Base-by-base conservation (phyloP, 2,113 vertebrate species). In the Microcebus lehilahytsara region DNA sequence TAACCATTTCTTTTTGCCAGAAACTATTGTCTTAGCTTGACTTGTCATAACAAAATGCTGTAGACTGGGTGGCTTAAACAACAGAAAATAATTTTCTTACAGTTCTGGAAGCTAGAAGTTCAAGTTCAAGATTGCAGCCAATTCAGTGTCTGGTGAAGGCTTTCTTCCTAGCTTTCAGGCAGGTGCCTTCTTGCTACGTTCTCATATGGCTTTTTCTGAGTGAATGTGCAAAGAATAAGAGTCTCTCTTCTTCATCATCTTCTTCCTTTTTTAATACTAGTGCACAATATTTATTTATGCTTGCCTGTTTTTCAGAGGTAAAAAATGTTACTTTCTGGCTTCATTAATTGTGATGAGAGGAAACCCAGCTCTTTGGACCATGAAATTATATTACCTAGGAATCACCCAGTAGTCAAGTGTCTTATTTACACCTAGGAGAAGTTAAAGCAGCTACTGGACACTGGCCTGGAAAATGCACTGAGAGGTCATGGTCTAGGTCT, bases 221-320 rank as follows among this genome's bases (percentile, higher is more conserved):
- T 56, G 3, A 56, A 13, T 23, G 46, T 20, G 12, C 12, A 42
- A 46, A 81, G 42, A 80, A 37, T 22, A 9, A 64, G 12, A 75
- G 51, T 78, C 30, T 78, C 30, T 66, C 25, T 74, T 42, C 34
- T 37, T 81, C 37, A 5, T 80, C 51, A 19, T 81, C 53, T 53
- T n/a, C 46, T 40, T 12, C 13, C 25, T 40, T 40, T 75, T 6
- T 51, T 83, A 40, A 51, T 27, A 4, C 72, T 19, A 1, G 9
- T 6, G 11, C 4, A 1, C 16, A 10, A 4, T 10, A 13, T n/a
- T 62, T n/a, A 27, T 27, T n/a, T 71, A 25, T 1, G 17, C 23
- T 42, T 77, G 71, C 14, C 89, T 46, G 6, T 9, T 72, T 69
- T 86, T 66, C 53, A 74, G 32, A 20, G 53, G 46, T 5, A 53